A percentile compares a stretch with the other conserved stretches of the same genome.
Conservation (phyloP, 2,113 vertebrate genomes). For the Dolichotis patagonum region DNA sequence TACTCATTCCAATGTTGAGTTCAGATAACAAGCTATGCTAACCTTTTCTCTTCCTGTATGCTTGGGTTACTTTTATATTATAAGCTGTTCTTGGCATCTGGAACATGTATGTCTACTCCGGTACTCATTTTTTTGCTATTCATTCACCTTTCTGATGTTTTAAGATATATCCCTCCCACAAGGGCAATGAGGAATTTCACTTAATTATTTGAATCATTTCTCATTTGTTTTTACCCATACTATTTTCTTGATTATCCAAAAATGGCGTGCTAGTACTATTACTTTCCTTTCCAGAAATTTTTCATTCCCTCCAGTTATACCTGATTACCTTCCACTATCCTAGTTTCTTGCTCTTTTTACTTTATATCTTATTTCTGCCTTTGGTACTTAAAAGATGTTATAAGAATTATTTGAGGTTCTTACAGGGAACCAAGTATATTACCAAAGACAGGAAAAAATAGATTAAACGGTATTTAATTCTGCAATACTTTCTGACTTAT, state of each 20-base stretch:
- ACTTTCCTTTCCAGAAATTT: constrained; percentile 40
- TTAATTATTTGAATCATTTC: background rate
- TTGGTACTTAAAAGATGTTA: background rate
- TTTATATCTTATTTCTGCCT: background rate
- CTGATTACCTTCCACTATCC: background rate
- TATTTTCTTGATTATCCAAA: background rate
- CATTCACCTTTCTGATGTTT: background rate
- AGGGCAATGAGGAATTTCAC: background rate
- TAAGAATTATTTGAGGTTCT: constrained; percentile 19
- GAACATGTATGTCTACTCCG: constrained; percentile 74
- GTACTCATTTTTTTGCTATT: constrained; percentile 56
- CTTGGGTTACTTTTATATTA: background rate
- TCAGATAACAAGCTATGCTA: background rate
- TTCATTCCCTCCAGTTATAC: background rate
- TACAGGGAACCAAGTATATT: background rate
- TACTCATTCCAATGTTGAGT: constrained; percentile 2
- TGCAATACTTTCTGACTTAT: background rate
- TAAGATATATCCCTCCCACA: background rate
- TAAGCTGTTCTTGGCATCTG: background rate
- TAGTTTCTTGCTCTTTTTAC: background rate
- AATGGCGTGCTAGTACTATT: background rate
- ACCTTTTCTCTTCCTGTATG: background rate
- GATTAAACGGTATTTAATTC: background rate
- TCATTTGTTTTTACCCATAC: background rate
- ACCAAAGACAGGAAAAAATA: constrained; percentile 25